Evolutionary conservation across 1,140 invertebrate genomes (phyloP).

Genomic region (Eurosta solidaginis): DNA sequence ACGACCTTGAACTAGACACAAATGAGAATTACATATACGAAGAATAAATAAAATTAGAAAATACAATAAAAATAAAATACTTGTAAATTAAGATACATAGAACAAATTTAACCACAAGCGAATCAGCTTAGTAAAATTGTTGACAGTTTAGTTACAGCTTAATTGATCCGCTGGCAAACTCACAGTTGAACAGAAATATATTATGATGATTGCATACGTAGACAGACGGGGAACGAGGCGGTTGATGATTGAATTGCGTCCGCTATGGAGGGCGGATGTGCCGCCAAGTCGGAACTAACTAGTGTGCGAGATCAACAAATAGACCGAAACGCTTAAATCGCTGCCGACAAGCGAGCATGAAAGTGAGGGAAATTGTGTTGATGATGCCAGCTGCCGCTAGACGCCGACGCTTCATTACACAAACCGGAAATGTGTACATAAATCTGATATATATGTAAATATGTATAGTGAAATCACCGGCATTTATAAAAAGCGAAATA

Average conservation of each 20-base stretch:
- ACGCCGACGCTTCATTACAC: neutral
- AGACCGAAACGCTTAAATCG: neutral
- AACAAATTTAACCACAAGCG: neutral
- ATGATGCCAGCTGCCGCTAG: neutral
- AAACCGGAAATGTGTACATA: constrained; percentile 10
- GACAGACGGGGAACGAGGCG: neutral
- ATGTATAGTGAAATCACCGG: neutral
- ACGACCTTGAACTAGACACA: constrained; percentile 27
- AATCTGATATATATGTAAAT: neutral
- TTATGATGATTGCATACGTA: neutral
- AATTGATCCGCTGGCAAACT: neutral
- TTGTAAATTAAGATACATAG: neutral
- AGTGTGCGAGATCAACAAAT: constrained; percentile 9
- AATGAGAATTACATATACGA: neutral
- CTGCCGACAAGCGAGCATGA: neutral
- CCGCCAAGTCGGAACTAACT: neutral
- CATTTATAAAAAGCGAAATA: neutral
- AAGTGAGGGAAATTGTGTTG: neutral
- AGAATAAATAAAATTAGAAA: constrained; percentile 18
- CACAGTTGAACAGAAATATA: neutral
- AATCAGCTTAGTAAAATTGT: neutral
- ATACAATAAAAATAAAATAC: neutral
- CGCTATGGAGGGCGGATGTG: neutral
- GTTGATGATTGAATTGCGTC: neutral
- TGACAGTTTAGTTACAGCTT: constrained; percentile 12